These are phyloP conservation scores for Listronotus oregonensis DNA, from an alignment of 1,140 invertebrate species.

Conservation along the genomic window DNA sequence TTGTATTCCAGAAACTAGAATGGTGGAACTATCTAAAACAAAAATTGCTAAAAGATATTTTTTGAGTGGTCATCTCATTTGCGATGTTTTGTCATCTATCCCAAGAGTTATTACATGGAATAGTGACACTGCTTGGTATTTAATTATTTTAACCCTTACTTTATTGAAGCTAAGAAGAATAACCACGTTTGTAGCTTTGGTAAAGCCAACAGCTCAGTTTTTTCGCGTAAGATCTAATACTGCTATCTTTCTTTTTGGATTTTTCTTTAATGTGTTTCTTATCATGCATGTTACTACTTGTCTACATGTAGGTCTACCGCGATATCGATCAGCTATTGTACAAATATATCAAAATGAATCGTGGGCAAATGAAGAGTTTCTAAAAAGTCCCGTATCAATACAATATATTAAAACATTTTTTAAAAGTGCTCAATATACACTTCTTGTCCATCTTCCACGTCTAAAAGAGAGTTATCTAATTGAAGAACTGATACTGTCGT, in stretches of 20 bases:
- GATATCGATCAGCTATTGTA: constrained; percentile 1
- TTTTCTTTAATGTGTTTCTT: constrained; percentile 16
- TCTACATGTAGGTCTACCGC: constrained; percentile 18
- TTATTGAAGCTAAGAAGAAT: constrained; percentile 16
- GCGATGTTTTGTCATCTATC: constrained; percentile 13
- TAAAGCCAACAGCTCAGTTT: constrained; percentile 7
- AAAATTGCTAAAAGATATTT: constrained; percentile 23
- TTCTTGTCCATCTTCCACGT: constrained; percentile 18
- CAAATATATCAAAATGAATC: neutral
- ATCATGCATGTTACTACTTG: constrained; percentile 29
- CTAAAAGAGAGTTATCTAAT: neutral
- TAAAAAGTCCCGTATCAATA: neutral
- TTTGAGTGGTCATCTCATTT: constrained; percentile 14
- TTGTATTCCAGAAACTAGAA: neutral
- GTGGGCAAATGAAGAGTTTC: neutral
- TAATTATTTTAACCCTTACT: neutral
- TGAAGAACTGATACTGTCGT: constrained; percentile 13
- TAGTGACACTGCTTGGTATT: neutral
- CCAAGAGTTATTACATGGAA: constrained; percentile 10
- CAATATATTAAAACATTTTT: constrained; percentile 29
- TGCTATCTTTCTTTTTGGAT: constrained; percentile 12
- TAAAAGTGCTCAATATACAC: constrained; percentile 26
- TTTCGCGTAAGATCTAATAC: constrained; percentile 16
- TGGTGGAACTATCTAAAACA: constrained; percentile 11
- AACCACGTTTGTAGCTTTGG: constrained; percentile 7